phyloP scores from a whole-genome alignment of 2,113 vertebrate species.

The Urocynchramus pylzowi region DNA sequence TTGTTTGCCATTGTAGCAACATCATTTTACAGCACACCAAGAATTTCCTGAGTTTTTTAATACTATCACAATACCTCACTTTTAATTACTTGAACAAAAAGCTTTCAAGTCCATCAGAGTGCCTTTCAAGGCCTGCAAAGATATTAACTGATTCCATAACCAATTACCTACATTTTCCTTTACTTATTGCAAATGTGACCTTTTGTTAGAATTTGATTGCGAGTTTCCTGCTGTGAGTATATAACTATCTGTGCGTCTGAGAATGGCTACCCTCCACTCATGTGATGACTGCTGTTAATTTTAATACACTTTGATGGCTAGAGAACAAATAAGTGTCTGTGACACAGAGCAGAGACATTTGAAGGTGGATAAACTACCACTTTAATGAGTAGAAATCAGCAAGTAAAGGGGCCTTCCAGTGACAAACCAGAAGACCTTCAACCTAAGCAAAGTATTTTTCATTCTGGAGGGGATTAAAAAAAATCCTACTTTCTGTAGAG shows the following conservation, averaged over 20 bases:
- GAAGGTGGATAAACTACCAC: constrained; percentile 75
- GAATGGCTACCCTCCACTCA: constrained; percentile 66
- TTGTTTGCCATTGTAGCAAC: neutral
- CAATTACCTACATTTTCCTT: constrained; percentile 90
- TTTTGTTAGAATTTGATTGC: constrained; percentile 90
- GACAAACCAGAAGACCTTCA: constrained; percentile 65
- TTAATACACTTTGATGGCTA: constrained; percentile 86
- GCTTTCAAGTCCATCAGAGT: constrained; percentile 82
- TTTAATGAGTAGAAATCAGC: constrained; percentile 86
- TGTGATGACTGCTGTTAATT: constrained; percentile 84
- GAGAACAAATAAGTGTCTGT: constrained; percentile 87
- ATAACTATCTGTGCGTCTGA: constrained; percentile 65
- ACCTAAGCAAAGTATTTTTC: constrained; percentile 30
- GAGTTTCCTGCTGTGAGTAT: constrained; percentile 79
- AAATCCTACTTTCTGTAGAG: neutral
- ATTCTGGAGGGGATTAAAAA: neutral
- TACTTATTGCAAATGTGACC: constrained; percentile 99
- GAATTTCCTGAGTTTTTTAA: constrained; percentile 26
- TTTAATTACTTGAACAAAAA: constrained; percentile 89
- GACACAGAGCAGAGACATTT: constrained; percentile 80
- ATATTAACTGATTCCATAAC: constrained; percentile 83
- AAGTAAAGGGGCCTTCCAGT: constrained; percentile 67
- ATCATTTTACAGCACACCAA: neutral
- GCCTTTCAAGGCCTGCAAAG: constrained; percentile 75
- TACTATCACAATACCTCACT: constrained; percentile 72